These are phyloP conservation scores for Solen grandis DNA, from an alignment of 1,140 invertebrate genomes.

Conservation along the genomic window DNA sequence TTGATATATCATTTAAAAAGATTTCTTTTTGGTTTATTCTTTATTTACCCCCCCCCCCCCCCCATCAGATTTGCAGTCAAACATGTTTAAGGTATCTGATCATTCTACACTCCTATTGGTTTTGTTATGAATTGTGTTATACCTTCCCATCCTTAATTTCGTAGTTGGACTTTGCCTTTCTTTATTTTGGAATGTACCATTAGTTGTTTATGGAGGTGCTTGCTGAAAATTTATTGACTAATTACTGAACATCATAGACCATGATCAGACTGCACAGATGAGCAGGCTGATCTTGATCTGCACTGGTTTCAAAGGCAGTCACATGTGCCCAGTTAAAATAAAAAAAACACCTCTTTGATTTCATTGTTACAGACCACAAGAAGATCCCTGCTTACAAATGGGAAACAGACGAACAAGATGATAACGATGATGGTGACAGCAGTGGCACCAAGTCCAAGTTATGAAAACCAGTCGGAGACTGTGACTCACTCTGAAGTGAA, in stretches of 20 bases:
- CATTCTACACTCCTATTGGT: too few species aligned
- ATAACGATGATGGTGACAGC: conserved; percentile 7
- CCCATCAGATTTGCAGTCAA: too few species aligned
- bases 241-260: background rate
- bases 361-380: conserved; percentile 25
- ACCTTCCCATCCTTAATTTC: too few species aligned
- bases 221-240: background rate
- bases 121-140: too few species aligned
- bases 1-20: too few species aligned
- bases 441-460: conserved; percentile 22
- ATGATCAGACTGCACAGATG: too few species aligned
- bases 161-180: background rate
- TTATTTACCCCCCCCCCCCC: too few species aligned
- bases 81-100: too few species aligned
- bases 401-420: conserved; percentile 18
- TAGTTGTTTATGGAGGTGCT: background rate
- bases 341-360: background rate
- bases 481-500: too few species aligned
- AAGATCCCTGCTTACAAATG: conserved; percentile 38
- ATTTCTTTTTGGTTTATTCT: too few species aligned
- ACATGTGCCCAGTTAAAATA: background rate
- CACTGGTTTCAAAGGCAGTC: background rate
- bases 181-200: background rate
- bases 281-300: too few species aligned
- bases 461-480: conserved; percentile 19